Evolutionary conservation across 2,113 vertebrate genomes (phyloP), one percentile per base, ranked within the genome.

Genomic region (Anguilla japonica): DNA sequence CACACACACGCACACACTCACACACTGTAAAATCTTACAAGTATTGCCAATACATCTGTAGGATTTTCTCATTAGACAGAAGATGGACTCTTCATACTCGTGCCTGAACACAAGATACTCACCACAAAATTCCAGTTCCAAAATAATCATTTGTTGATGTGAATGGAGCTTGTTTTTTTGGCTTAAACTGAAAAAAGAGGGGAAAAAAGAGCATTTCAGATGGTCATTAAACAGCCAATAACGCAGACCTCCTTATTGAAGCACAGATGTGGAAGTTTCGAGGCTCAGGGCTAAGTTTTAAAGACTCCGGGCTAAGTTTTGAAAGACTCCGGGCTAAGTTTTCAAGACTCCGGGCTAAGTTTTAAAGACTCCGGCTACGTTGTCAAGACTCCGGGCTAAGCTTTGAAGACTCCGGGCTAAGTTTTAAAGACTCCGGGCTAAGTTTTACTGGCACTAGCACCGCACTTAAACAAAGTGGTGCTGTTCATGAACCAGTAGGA

Each of bases 251-350:
- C 22, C 43, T 41, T 84, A n/a, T n/a, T 50, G 39, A 41, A 80
- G 20, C 79, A 80, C 79, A 80, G 40, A 80, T 80, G 79, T 80
- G 79, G 79, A 41, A 80, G 41, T 80, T 80, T 80, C 79, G 22
- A 80, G 79, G 41, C 79, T 80, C 41, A 80, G 79, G 79, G 79
- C 79, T 41, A 41, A 14, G 79, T 80, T 18, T 80, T 80, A 80
- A 34, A 34, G 34, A 34, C 34, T 34, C 34, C 34, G 34, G 34
- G 34, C 34, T 34, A 34, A 34, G 34, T 34, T 34, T 34, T 34
- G n/a, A 34, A 34, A 34, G 34, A 34, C 34, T 34, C 34, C 34
- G 34, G 34, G 34, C 34, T 34, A 34, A 34, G 34, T 34, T 34
- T 34, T 34, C 0, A 34, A 34, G 34, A 34, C 34, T 34, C 34